These are phyloP conservation scores for Dicrostonyx torquatus DNA, from an alignment of 2,797 vertebrate genomes.

Conservation along the genomic window DNA sequence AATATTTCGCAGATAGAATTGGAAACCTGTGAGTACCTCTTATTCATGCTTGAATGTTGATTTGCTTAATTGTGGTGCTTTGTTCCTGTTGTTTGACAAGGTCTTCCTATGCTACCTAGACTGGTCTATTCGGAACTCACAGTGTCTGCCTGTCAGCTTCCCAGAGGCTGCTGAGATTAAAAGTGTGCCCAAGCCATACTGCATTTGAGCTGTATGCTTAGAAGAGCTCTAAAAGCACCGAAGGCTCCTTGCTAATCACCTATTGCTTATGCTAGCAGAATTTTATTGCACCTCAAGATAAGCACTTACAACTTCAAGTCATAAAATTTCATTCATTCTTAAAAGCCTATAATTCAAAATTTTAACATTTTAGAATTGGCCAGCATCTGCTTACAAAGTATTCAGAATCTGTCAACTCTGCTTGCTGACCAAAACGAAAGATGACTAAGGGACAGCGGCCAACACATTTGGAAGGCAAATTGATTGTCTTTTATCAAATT, in stretches of 20 bases:
- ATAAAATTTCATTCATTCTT: conserved; percentile 54
- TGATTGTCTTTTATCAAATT: conserved; percentile 14
- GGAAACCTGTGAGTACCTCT: neutral
- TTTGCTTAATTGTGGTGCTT: neutral
- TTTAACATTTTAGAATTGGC: conserved; percentile 50
- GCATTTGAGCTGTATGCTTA: conserved; percentile 9
- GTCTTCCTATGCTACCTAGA: no score
- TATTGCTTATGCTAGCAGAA: conserved; percentile 20
- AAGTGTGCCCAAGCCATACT: neutral
- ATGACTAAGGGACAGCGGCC: neutral
- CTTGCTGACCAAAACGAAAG: neutral
- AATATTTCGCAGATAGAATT: neutral
- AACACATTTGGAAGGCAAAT: conserved; percentile 33
- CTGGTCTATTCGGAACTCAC: neutral
- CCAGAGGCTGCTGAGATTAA: neutral
- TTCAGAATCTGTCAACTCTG: neutral
- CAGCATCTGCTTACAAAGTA: conserved; percentile 51
- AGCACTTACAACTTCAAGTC: conserved; percentile 27
- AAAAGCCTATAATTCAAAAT: conserved; percentile 54
- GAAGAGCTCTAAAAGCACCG: neutral
- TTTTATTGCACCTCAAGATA: conserved; percentile 46
- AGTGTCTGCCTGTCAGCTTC: rapidly evolving
- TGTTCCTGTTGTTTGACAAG: neutral
- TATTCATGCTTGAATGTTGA: neutral
- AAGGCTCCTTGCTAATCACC: conserved; percentile 24